Conservation (phyloP, 2,113 vertebrate species). For the Benitochromis conjunctus region DNA sequence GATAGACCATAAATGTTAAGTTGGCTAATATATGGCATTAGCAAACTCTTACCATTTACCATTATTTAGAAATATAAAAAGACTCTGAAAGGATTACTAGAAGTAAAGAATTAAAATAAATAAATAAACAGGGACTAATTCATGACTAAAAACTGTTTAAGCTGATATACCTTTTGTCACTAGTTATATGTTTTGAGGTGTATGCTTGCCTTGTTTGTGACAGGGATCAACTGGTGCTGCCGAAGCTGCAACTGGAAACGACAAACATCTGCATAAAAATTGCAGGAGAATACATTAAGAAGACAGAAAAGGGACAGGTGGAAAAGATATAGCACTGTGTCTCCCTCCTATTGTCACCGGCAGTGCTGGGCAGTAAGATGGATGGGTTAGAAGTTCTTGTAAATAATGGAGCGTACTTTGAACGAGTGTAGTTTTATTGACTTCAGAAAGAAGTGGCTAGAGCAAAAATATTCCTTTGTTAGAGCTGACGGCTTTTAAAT, state of each 20-base stretch:
- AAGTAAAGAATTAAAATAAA: not conserved
- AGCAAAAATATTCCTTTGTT: not conserved
- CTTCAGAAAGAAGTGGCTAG: not conserved
- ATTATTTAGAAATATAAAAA: not conserved
- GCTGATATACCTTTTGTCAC: not conserved
- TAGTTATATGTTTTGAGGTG: not conserved
- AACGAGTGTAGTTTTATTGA: not conserved
- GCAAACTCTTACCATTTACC: not conserved
- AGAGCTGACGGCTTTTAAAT: not conserved
- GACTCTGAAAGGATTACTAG: not conserved
- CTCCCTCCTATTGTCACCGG: not conserved
- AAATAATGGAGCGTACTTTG: not conserved
- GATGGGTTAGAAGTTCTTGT: not conserved
- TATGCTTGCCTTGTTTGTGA: not conserved
- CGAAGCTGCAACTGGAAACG: not conserved
- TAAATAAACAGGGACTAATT: not conserved
- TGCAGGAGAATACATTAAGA: not conserved
- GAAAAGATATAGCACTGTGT: not conserved
- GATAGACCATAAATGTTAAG: not conserved
- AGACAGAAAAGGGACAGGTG: not conserved
- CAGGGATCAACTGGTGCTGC: not conserved
- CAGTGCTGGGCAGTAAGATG: not conserved
- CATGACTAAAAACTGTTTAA: not conserved
- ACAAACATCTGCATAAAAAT: not conserved
- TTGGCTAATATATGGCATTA: too few species aligned